phyloP scores from a whole-genome alignment of 2,888 invertebrate species.

The Ellobium chinense region DNA sequence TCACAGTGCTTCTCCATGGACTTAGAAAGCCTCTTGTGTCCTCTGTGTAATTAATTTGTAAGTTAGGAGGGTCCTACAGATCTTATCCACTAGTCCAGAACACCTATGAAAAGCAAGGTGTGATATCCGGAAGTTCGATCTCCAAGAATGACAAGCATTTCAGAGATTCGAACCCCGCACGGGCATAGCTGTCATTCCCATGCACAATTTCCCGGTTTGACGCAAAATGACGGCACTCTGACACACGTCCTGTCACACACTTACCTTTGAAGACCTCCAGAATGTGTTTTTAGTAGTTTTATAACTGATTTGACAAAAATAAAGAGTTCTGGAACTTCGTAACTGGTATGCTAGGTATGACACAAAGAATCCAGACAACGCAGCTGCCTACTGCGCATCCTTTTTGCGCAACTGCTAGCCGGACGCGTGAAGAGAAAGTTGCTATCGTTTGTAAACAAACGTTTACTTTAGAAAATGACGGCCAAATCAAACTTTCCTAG shows the following conservation, averaged over 20 bases:
- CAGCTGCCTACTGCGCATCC: conserved; percentile 80
- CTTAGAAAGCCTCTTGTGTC: not conserved
- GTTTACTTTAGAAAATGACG: not conserved
- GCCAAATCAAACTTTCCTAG: not conserved
- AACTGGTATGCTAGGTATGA: conserved; percentile 96
- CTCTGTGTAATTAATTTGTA: not conserved
- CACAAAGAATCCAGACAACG: conserved; percentile 98
- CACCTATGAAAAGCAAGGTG: conserved; percentile 41
- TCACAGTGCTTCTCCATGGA: conserved; percentile 1
- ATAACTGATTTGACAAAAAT: conserved; percentile 73
- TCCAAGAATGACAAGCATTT: conserved; percentile 78
- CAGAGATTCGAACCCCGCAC: conserved; percentile 77
- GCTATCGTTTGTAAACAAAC: conserved; percentile 31
- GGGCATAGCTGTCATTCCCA: conserved; percentile 72
- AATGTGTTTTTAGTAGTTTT: conserved; percentile 83
- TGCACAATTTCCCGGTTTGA: conserved; percentile 56
- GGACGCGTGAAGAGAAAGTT: conserved; percentile 18
- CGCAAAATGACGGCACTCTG: conserved; percentile 49
- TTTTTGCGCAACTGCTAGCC: conserved; percentile 71
- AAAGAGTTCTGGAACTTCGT: conserved; percentile 77
- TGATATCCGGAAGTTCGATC: conserved; percentile 75
- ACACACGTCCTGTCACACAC: conserved; percentile 52
- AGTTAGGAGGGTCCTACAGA: not conserved
- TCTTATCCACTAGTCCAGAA: not conserved
- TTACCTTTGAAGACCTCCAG: conserved; percentile 85